phyloP scores from a whole-genome alignment of 2,113 vertebrate genomes.

The Actinemys pallida region DNA sequence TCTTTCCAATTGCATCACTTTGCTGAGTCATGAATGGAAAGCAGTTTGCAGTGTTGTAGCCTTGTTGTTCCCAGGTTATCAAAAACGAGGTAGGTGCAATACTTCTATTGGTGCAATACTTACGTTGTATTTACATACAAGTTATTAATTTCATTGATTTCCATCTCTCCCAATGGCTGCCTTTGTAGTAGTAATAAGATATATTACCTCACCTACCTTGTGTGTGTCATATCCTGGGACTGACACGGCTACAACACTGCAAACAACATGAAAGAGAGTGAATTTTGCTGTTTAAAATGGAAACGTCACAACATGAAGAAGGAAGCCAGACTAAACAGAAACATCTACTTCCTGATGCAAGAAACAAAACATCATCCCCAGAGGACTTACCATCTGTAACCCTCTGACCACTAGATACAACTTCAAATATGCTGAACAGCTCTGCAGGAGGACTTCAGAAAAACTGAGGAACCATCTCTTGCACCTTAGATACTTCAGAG shows the following conservation, averaged over 20 bases:
- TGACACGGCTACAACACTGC: neutral
- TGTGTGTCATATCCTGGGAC: neutral
- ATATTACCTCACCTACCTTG: neutral
- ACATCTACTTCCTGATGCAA: neutral
- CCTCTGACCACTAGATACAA: neutral
- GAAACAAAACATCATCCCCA: neutral
- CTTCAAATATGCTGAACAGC: neutral
- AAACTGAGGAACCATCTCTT: neutral
- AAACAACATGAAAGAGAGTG: neutral
- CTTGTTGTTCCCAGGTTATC: neutral
- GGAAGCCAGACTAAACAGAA: neutral
- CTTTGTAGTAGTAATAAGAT: neutral
- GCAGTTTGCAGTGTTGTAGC: neutral
- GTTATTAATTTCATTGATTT: neutral
- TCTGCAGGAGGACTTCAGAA: neutral
- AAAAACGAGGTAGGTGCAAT: neutral
- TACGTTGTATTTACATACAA: neutral
- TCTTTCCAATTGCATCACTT: fast-evolving
- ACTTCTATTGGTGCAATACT: neutral
- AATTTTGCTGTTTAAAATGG: neutral
- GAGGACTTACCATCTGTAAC: neutral
- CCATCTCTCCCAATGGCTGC: neutral
- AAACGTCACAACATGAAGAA: neutral
- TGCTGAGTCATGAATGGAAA: neutral
- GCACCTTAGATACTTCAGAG: neutral